Evolutionary conservation across 2,888 invertebrate species (phyloP).

Genomic region (Beris chalybata): DNA sequence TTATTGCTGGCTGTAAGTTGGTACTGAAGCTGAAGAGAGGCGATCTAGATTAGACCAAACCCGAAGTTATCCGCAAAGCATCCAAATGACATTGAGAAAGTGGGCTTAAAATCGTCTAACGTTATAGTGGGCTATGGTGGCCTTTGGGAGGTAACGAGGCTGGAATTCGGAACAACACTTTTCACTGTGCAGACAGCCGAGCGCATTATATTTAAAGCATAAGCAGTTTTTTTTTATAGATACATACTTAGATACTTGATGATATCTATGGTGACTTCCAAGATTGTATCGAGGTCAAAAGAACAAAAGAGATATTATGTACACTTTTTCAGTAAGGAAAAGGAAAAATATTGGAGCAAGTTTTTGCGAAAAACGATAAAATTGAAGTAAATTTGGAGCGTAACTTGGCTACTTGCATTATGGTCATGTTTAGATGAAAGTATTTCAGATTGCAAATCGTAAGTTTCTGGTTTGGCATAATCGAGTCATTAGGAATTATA

Average conservation of each 20-base stretch:
- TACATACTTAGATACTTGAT: neutral
- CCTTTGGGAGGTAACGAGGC: conserved; percentile 30
- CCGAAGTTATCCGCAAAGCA: neutral
- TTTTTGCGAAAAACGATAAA: neutral
- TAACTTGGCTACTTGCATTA: too few relatives aligned
- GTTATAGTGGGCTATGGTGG: conserved; percentile 3
- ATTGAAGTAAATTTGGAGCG: too few relatives aligned
- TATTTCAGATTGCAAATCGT: too few relatives aligned
- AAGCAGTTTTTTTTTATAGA: too few relatives aligned
- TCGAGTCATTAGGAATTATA: too few relatives aligned
- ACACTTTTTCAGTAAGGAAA: neutral
- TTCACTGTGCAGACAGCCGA: neutral
- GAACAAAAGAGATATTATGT: conserved; percentile 6
- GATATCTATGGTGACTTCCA: too few relatives aligned
- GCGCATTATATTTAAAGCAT: conserved; percentile 1
- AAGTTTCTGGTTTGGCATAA: too few relatives aligned
- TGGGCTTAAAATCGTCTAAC: conserved; percentile 24
- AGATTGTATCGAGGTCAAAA: conserved; percentile 22
- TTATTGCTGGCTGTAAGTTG: conserved; percentile 17
- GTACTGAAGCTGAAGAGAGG: neutral
- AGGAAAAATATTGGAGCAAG: neutral
- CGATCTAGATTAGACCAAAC: conserved; percentile 27
- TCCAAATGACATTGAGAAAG: conserved; percentile 14
- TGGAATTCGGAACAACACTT: conserved; percentile 16
- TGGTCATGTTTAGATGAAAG: too few relatives aligned